Conservation (phyloP, 2,797 vertebrate species). For the Hirundo rustica region DNA sequence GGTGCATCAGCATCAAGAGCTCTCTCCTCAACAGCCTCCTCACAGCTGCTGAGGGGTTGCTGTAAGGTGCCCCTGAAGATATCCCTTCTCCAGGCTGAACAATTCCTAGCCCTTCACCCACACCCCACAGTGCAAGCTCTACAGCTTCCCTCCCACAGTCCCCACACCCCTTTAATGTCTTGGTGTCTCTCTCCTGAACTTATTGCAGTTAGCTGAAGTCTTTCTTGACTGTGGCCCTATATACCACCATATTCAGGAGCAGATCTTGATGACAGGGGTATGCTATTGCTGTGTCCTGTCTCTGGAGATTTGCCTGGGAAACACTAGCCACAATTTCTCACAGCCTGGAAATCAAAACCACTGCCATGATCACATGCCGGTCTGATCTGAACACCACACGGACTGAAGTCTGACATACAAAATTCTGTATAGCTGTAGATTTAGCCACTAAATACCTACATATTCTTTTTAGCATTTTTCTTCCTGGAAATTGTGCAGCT, state of each 20-base stretch:
- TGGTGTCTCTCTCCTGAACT: not conserved
- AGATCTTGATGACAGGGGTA: not conserved
- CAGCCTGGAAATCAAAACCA: not conserved
- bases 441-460: not conserved
- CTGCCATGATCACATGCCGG: accelerated
- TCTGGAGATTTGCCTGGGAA: not conserved
- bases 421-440: not conserved
- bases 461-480: not conserved
- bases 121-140: not conserved
- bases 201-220: not conserved
- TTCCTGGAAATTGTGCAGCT: not conserved
- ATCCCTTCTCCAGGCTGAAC: not conserved
- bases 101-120: not conserved
- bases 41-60: not conserved
- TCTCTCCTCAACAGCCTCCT: not conserved
- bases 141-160: too few relatives aligned
- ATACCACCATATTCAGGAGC: not conserved
- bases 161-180: accelerated
- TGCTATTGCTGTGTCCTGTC: not conserved
- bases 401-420: not conserved
- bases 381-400: not conserved
- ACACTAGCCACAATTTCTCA: not conserved
- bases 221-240: not conserved
- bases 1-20: not conserved
- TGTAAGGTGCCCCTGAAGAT: not conserved